phyloP scores from a whole-genome alignment of 2,797 vertebrate species.

The Morus bassanus region DNA sequence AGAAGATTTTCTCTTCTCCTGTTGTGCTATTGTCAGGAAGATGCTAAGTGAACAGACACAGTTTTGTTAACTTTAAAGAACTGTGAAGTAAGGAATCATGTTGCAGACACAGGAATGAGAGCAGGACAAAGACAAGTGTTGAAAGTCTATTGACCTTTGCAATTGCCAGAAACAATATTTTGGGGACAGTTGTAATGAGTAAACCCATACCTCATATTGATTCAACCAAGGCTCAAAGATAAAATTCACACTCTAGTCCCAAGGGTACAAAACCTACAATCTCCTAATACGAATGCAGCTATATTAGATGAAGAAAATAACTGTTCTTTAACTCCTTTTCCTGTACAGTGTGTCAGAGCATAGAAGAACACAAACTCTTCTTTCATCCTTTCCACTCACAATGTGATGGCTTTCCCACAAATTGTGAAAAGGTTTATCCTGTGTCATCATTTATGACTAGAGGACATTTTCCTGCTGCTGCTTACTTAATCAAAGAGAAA shows the following conservation, averaged over 20 bases:
- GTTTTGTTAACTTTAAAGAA: neutral
- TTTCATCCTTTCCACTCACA: neutral
- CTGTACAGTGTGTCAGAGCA: neutral
- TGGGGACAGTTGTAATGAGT: neutral
- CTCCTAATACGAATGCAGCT: neutral
- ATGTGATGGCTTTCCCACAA: neutral
- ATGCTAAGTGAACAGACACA: neutral
- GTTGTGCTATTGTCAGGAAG: neutral
- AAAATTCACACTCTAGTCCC: neutral
- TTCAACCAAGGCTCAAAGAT: neutral
- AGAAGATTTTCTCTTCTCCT: neutral
- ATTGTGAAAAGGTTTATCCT: neutral
- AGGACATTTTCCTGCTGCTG: neutral
- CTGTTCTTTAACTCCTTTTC: neutral
- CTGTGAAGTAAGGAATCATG: neutral
- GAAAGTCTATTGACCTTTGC: conserved; percentile 28
- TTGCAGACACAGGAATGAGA: neutral
- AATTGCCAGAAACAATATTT: conserved; percentile 14
- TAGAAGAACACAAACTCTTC: neutral
- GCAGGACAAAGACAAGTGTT: neutral
- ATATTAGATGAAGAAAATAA: neutral
- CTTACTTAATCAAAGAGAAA: neutral
- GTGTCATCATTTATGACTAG: neutral
- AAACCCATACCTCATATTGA: neutral
- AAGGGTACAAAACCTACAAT: neutral